Conservation (phyloP, 2,888 invertebrate genomes). For the Drymonia ruficornis region DNA sequence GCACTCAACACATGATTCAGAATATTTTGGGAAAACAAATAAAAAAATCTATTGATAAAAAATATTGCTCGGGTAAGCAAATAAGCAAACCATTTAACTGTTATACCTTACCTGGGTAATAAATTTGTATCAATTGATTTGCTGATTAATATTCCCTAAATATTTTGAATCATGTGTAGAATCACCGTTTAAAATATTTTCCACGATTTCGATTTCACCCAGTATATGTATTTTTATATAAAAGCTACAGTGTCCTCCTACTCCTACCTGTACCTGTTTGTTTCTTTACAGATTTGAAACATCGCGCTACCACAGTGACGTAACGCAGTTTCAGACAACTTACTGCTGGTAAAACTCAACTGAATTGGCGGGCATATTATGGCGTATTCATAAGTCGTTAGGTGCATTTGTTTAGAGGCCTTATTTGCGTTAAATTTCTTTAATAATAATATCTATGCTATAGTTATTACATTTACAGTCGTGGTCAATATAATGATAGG, state of each 20-base stretch:
- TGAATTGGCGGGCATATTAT: constrained; percentile 75
- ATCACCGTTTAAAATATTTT: too few relatives aligned
- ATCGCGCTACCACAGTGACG: constrained; percentile 59
- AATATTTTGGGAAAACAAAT: too few relatives aligned
- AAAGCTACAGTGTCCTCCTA: background rate
- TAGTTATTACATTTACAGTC: constrained; percentile 8
- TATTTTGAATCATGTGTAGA: too few relatives aligned
- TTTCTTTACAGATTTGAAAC: constrained; percentile 71
- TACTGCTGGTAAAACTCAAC: constrained; percentile 76
- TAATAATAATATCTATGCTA: constrained; percentile 20
- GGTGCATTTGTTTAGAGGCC: constrained; percentile 72
- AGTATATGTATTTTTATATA: too few relatives aligned
- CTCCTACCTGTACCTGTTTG: constrained; percentile 2
- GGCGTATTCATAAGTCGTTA: constrained; percentile 67
- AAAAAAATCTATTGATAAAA: too few relatives aligned
- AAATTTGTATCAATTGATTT: too few relatives aligned
- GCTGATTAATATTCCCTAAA: too few relatives aligned
- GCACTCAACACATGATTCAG: too few relatives aligned
- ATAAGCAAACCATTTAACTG: too few relatives aligned
- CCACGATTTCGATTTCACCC: too few relatives aligned
- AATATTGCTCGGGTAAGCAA: too few relatives aligned
- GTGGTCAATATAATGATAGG: constrained; percentile 8
- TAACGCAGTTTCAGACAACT: constrained; percentile 68
- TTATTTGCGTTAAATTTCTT: constrained; percentile 33
- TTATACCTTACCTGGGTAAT: too few relatives aligned